These are phyloP conservation scores for Sebastolobus altivelis DNA, from an alignment of 2,797 vertebrate genomes.

Conservation along the genomic window DNA sequence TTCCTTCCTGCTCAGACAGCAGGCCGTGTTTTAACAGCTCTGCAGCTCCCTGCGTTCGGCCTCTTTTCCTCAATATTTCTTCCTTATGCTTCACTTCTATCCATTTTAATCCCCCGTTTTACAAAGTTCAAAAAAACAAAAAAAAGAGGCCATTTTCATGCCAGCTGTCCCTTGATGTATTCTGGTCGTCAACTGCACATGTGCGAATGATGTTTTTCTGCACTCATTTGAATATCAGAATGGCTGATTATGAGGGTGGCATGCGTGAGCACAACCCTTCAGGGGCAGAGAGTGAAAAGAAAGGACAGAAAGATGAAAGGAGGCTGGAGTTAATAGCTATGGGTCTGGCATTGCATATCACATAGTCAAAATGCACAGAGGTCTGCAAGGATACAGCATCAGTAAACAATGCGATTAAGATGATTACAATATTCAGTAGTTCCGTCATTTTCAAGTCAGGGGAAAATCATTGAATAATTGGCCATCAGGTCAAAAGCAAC, in stretches of 20 bases:
- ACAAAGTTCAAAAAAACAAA: constrained; percentile 40
- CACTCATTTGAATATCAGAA: constrained; percentile 77
- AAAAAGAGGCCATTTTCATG: constrained; percentile 46
- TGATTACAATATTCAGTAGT: constrained; percentile 35
- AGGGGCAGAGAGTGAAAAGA: constrained; percentile 41
- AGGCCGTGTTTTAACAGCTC: constrained; percentile 68
- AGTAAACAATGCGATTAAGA: constrained; percentile 64
- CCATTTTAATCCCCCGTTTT: constrained; percentile 47
- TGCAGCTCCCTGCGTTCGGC: constrained; percentile 44
- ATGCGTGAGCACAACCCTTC: constrained; percentile 81
- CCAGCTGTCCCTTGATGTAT: constrained; percentile 79
- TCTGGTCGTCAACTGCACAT: constrained; percentile 76
- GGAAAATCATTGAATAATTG: constrained; percentile 38
- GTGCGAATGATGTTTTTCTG: constrained; percentile 68
- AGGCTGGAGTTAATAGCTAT: constrained; percentile 47
- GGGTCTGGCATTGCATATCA: constrained; percentile 58
- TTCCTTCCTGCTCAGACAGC: constrained; percentile 85
- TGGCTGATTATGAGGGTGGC: constrained; percentile 73
- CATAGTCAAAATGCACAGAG: constrained; percentile 36
- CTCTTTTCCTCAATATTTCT: constrained; percentile 38
- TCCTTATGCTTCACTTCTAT: constrained; percentile 41
- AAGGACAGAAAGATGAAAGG: constrained; percentile 72
- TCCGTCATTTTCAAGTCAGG: constrained; percentile 41
- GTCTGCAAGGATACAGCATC: constrained; percentile 54
- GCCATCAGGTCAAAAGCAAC: constrained; percentile 31